phyloP scores from a whole-genome alignment of 2,888 invertebrate species.

The Cryptocheilus praepositus region DNA sequence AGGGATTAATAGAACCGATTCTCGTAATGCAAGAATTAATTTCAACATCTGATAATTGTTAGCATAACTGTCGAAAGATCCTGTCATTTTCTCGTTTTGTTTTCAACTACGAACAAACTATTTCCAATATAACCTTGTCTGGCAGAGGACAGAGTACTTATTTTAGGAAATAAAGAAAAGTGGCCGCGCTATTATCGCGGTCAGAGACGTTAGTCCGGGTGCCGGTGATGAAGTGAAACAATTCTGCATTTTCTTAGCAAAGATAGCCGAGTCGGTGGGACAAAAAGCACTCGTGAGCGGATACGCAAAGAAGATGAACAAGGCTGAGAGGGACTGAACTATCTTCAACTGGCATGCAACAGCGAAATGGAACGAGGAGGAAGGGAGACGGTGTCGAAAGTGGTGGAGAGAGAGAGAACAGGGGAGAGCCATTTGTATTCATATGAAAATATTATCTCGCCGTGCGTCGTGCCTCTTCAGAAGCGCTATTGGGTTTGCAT shows the following conservation, averaged over 20 bases:
- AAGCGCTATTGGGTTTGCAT: constrained; percentile 67
- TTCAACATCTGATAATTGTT: no score
- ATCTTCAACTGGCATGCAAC: constrained; percentile 13
- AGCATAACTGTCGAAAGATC: no score
- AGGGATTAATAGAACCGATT: no score
- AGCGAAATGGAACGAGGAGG: constrained; percentile 8
- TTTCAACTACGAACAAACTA: no score
- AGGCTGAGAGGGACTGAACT: constrained; percentile 23
- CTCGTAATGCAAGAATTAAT: no score
- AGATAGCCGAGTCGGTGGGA: constrained; percentile 50
- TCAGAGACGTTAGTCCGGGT: constrained; percentile 44
- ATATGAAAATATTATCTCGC: constrained; percentile 64
- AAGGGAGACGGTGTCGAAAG: not conserved
- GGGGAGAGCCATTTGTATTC: constrained; percentile 60
- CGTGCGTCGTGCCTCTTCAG: constrained; percentile 57
- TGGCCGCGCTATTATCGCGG: constrained; percentile 39
- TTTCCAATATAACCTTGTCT: no score
- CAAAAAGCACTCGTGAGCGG: constrained; percentile 53
- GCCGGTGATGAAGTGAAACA: constrained; percentile 47
- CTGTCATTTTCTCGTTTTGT: no score
- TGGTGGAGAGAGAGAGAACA: constrained; percentile 30
- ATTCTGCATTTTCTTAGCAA: constrained; percentile 51
- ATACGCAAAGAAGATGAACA: constrained; percentile 28
- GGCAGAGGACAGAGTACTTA: no score
- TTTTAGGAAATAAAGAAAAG: constrained; percentile 39